phyloP scores from a whole-genome alignment of 2,797 vertebrate genomes.

The Otolemur crassicaudatus region DNA sequence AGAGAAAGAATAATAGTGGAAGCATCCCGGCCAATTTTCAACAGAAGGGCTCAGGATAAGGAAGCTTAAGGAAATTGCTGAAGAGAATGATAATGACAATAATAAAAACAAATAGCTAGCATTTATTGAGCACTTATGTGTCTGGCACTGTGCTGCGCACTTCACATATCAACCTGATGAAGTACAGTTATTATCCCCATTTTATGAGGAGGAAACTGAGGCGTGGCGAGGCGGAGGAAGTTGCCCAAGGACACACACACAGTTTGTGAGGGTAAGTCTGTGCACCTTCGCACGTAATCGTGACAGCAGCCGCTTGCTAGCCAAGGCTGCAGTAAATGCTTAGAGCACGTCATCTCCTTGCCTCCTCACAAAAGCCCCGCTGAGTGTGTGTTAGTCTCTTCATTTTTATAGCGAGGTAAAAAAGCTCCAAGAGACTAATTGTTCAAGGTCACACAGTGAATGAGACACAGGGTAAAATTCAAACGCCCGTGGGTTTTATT shows the following conservation, averaged over 20 bases:
- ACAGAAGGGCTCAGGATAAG: conserved; percentile 77
- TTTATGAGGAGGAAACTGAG: conserved; percentile 65
- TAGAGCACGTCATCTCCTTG: background rate
- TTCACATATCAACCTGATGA: conserved; percentile 72
- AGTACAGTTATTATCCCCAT: conserved; percentile 59
- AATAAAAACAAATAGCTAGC: conserved; percentile 76
- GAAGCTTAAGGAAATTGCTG: conserved; percentile 72
- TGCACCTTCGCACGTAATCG: background rate
- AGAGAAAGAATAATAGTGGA: conserved; percentile 74
- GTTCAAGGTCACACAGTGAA: background rate
- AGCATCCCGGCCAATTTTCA: conserved; percentile 71
- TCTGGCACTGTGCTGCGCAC: conserved; percentile 60
- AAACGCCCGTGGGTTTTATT: background rate
- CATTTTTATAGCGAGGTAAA: background rate
- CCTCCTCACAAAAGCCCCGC: background rate
- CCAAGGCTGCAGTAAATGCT: background rate
- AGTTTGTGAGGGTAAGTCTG: background rate
- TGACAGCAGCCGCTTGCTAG: too few relatives aligned
- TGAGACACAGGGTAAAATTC: background rate
- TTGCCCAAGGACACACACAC: background rate
- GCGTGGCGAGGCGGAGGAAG: conserved; percentile 5
- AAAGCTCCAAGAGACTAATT: background rate
- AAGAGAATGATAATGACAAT: conserved; percentile 77
- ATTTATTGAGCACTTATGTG: conserved; percentile 69
- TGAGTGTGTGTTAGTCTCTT: background rate